A percentile compares a stretch with the other conserved stretches of the same genome.
Evolutionary conservation across 30 jellyfish, hydroid and myxozoan species (phyloP).

Genomic region (Euphysa ruthae): DNA sequence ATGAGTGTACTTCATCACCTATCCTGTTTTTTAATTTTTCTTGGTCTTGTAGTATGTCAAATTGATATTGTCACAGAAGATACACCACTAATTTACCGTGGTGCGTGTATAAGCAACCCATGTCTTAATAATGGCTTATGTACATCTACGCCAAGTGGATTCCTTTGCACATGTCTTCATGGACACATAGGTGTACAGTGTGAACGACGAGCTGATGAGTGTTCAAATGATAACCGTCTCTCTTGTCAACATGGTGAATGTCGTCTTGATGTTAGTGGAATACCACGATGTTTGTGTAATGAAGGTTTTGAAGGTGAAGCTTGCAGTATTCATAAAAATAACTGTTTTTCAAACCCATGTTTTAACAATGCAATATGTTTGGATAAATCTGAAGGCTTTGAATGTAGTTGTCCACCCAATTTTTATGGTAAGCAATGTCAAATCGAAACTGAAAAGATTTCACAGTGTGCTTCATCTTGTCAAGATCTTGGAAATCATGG

Average conservation of each 20-base stretch:
- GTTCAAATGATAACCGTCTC: slow-evolving; percentile 46
- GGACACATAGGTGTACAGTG: slow-evolving; percentile 77
- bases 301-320: slow-evolving; percentile 66
- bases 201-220: slow-evolving; percentile 83
- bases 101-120: slow-evolving; percentile 77
- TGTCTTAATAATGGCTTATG: slow-evolving; percentile 82
- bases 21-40: too few relatives aligned
- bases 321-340: slow-evolving; percentile 44
- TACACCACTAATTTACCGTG: slow-evolving; percentile 19
- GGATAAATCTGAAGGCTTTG: slow-evolving; percentile 38
- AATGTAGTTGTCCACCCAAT: slow-evolving; percentile 64
- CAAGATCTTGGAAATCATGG: slow-evolving; percentile 35
- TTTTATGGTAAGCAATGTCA: slow-evolving; percentile 69
- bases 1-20: too few relatives aligned
- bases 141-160: slow-evolving; percentile 47
- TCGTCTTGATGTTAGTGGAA: slow-evolving; percentile 54
- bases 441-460: slow-evolving; percentile 7
- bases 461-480: slow-evolving; percentile 44
- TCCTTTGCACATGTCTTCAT: slow-evolving; percentile 80
- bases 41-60: too few relatives aligned
- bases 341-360: slow-evolving; percentile 60
- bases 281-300: slow-evolving; percentile 74
- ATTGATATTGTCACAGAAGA: slow-evolving; percentile 22
- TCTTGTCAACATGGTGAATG: slow-evolving; percentile 67
- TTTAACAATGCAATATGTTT: slow-evolving; percentile 60